phyloP scores from a whole-genome alignment of 2,888 invertebrate species.

The Blomia tropicalis region DNA sequence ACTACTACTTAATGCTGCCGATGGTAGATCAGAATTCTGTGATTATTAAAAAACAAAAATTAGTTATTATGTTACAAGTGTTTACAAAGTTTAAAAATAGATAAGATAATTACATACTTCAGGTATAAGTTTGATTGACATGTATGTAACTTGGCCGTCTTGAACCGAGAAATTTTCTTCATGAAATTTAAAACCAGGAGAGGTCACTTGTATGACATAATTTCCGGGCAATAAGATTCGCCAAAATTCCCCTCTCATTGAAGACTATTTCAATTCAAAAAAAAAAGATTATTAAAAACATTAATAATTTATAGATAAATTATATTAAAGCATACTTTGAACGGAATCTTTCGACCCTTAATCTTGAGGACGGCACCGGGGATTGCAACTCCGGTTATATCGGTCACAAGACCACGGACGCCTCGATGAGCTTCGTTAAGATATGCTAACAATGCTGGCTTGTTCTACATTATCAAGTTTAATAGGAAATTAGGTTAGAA shows the following conservation, averaged over 20 bases:
- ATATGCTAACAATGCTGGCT: constrained; percentile 63
- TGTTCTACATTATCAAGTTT: too few relatives aligned
- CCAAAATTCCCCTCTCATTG: constrained; percentile 83
- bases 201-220: constrained; percentile 59
- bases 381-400: constrained; percentile 57
- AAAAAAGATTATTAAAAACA: too few relatives aligned
- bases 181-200: constrained; percentile 27
- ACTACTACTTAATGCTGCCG: too few relatives aligned
- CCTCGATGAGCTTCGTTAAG: constrained; percentile 72
- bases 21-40: too few relatives aligned
- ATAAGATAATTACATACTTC: too few relatives aligned
- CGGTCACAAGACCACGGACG: constrained; percentile 66
- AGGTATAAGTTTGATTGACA: constrained; percentile 18
- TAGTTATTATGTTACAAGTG: too few relatives aligned
- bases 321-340: too few relatives aligned
- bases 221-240: constrained; percentile 69
- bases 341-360: constrained; percentile 62
- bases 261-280: too few relatives aligned
- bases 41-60: too few relatives aligned
- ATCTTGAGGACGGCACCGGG: constrained; percentile 62
- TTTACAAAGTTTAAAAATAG: not conserved
- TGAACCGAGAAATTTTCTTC: constrained; percentile 27
- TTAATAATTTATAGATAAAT: too few relatives aligned
- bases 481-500: too few relatives aligned
- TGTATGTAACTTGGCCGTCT: constrained; percentile 20